phyloP scores from a whole-genome alignment of 2,888 invertebrate species.

The Lithosia quadra region DNA sequence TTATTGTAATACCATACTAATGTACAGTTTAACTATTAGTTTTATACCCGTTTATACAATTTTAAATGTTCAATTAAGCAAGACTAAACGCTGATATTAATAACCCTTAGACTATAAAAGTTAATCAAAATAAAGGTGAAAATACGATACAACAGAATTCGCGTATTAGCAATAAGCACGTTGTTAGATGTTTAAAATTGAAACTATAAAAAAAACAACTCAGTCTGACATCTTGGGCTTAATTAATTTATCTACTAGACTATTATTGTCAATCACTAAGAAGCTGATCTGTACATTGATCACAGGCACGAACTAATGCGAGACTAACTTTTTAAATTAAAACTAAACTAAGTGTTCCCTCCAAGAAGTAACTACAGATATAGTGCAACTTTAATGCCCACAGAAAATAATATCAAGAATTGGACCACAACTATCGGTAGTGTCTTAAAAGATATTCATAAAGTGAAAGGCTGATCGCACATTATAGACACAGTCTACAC shows the following conservation, averaged over 20 bases:
- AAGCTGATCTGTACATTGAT: conserved; percentile 1
- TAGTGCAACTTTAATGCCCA: background rate
- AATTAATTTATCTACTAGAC: background rate
- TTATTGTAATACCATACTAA: background rate
- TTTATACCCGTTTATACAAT: background rate
- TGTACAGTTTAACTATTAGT: background rate
- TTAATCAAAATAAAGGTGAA: background rate
- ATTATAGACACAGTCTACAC: too few species aligned
- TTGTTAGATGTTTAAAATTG: background rate
- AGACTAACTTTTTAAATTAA: background rate
- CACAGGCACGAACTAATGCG: background rate
- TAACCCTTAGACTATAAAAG: background rate
- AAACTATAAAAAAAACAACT: background rate
- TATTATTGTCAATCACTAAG: background rate
- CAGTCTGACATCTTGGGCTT: background rate
- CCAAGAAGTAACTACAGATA: background rate
- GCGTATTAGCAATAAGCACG: background rate
- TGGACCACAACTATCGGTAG: background rate
- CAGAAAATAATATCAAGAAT: background rate
- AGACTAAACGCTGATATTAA: background rate
- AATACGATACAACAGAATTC: background rate
- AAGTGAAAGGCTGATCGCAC: too few species aligned
- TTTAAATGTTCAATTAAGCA: background rate
- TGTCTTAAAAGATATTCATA: too few species aligned
- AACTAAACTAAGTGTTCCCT: background rate